phyloP scores from a whole-genome alignment of 2,797 vertebrate species.

The Semotilus atromaculatus region DNA sequence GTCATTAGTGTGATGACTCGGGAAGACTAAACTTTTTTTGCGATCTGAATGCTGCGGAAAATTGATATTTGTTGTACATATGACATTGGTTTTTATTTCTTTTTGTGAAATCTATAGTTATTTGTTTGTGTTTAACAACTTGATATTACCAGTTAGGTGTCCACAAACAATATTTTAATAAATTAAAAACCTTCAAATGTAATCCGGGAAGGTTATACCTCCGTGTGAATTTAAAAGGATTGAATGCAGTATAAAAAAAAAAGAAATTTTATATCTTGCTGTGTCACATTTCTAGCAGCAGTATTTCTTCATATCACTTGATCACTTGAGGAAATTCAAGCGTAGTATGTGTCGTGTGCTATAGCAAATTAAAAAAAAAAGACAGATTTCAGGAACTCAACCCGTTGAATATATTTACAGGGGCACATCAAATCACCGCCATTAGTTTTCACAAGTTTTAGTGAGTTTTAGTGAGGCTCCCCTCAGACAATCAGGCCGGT shows the following conservation, averaged over 20 bases:
- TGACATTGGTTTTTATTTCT: constrained; percentile 50
- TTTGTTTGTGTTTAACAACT: constrained; percentile 63
- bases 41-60: constrained; percentile 26
- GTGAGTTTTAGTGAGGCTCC: constrained; percentile 23
- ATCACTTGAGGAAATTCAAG: constrained; percentile 14
- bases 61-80: constrained; percentile 65
- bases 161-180: constrained; percentile 7
- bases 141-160: constrained; percentile 45
- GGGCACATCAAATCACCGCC: not conserved
- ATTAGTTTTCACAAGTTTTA: constrained; percentile 28
- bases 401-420: not conserved
- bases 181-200: not conserved
- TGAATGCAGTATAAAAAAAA: not conserved
- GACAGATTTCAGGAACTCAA: constrained; percentile 5
- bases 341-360: constrained; percentile 5
- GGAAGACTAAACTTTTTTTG: constrained; percentile 21
- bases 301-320: constrained; percentile 28
- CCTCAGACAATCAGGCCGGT: constrained; percentile 56
- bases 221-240: not conserved
- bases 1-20: constrained; percentile 25
- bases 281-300: constrained; percentile 26
- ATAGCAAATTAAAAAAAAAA: not conserved
- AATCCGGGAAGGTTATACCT: constrained; percentile 2
- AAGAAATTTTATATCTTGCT: constrained; percentile 8
- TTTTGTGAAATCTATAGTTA: constrained; percentile 56